A percentile compares a stretch with the other conserved stretches of the same genome.
Conservation (phyloP, 1,140 invertebrate genomes). For the Drosophila rhopaloa region DNA sequence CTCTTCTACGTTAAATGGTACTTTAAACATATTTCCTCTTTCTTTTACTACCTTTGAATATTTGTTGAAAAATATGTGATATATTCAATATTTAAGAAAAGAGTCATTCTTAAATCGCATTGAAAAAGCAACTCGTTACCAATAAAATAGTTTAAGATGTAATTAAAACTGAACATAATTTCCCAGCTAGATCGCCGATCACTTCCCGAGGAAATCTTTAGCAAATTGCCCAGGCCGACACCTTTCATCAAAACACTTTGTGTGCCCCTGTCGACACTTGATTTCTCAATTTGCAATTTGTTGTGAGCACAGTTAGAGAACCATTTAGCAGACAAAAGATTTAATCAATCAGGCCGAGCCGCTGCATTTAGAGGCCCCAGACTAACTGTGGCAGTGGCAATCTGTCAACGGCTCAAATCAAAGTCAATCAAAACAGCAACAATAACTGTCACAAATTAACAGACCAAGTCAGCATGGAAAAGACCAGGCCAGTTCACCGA, state of each 20-base stretch:
- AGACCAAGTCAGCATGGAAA: constrained; percentile 23
- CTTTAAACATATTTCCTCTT: background rate
- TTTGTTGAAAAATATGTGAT: too few species aligned
- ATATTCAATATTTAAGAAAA: too few species aligned
- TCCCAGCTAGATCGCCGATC: background rate
- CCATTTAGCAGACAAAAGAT: constrained; percentile 50
- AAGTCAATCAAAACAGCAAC: constrained; percentile 74
- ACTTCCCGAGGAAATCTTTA: constrained; percentile 25
- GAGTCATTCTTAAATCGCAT: too few species aligned
- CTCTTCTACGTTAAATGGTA: background rate
- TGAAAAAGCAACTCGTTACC: too few species aligned
- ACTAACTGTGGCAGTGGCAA: constrained; percentile 26
- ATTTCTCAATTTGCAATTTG: constrained; percentile 35
- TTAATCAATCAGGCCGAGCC: constrained; percentile 39
- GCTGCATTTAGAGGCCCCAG: constrained; percentile 22
- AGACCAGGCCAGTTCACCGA: constrained; percentile 47
- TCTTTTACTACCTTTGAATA: background rate
- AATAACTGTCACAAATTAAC: constrained; percentile 72
- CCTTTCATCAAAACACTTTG: constrained; percentile 35
- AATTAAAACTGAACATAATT: constrained; percentile 30
- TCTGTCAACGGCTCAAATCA: constrained; percentile 52
- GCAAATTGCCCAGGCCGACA: constrained; percentile 12
- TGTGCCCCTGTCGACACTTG: constrained; percentile 12
- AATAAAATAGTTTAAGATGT: too few species aligned
- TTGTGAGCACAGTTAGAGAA: constrained; percentile 35